Evolutionary conservation across 1,140 invertebrate genomes (phyloP), one percentile per base, ranked within the genome.

Genomic region (Acromyrmex charruanus): DNA sequence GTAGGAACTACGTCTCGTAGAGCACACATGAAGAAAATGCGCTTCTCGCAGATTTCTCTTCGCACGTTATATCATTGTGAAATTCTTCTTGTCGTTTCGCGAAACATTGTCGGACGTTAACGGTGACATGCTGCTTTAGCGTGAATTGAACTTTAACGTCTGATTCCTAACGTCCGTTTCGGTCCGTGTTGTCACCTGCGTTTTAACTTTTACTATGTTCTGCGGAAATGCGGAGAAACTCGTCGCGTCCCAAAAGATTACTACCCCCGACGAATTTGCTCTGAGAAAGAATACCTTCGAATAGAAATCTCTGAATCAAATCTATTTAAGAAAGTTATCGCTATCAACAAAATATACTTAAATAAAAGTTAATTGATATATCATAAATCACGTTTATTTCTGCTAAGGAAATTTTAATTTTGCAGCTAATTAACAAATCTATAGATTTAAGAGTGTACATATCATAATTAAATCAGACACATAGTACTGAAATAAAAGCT

Each of bases 111-210:
- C 35, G 72, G 14, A 31, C 31, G 61, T 66, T 85, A 66, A 79
- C 71, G 49, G 21, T 51, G 71, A 75, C 82, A 79, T 35, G 74
- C 51, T 49, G 44, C 61, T 79, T 85, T 66, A 85, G 21, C 35
- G 74, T n/a, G 21, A 85, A 79, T 79, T 66, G 74, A 49, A 66
- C 74, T 68, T 68, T 85, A 66, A 79, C 58, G 80, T 61, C 21
- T 58, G 82, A 85, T 79, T 79, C 21, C 35, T 79, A 79, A 53
- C 44, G 39, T 80, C 28, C 10, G 3, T 71, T 71, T 9, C 14
- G 14, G 21, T 39, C 9, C 18, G 21, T 21, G 25, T 10, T 14
- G 61, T 21, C n/a, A 77, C 18, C n/a, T 66, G n/a, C 16, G 31
- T 55, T 66, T 85, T 28, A 85, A 85, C 61, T 85, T 79, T 16